phyloP scores from a whole-genome alignment of 2,888 invertebrate species.

The Papilio protenor region DNA sequence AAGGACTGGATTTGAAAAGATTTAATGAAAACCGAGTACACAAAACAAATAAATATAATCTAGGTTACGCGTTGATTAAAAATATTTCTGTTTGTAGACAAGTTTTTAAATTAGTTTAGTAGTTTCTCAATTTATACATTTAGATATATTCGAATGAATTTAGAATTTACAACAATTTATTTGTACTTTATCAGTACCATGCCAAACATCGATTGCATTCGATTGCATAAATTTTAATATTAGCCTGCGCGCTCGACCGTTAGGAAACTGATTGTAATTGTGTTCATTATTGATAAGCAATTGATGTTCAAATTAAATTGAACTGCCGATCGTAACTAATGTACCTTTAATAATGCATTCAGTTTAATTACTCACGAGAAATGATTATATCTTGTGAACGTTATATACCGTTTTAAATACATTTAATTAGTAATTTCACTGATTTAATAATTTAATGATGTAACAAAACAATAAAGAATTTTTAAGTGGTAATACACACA shows the following conservation, averaged over 20 bases:
- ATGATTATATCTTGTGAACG: constrained; percentile 7
- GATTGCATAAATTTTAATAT: constrained; percentile 74
- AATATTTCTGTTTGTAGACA: neutral
- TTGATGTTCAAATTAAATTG: constrained; percentile 57
- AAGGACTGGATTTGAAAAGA: neutral
- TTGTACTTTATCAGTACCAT: constrained; percentile 48
- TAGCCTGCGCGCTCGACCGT: constrained; percentile 49
- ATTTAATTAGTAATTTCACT: neutral
- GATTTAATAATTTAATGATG: neutral
- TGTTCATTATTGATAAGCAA: constrained; percentile 66
- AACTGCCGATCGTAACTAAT: constrained; percentile 40
- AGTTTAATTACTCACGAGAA: constrained; percentile 35
- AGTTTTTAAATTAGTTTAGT: neutral
- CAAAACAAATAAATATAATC: neutral
- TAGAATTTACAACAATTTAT: constrained; percentile 35
- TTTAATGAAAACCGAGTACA: neutral
- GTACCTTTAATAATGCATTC: constrained; percentile 28
- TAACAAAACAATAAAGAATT: neutral
- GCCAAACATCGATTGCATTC: constrained; percentile 65
- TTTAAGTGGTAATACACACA: neutral
- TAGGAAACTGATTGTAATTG: constrained; percentile 60
- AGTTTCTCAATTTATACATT: neutral
- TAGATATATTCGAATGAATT: neutral
- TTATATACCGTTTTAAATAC: neutral
- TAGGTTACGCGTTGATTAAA: neutral